Base-by-base conservation (phyloP, 2,113 vertebrate species). In the Progne subis region DNA sequence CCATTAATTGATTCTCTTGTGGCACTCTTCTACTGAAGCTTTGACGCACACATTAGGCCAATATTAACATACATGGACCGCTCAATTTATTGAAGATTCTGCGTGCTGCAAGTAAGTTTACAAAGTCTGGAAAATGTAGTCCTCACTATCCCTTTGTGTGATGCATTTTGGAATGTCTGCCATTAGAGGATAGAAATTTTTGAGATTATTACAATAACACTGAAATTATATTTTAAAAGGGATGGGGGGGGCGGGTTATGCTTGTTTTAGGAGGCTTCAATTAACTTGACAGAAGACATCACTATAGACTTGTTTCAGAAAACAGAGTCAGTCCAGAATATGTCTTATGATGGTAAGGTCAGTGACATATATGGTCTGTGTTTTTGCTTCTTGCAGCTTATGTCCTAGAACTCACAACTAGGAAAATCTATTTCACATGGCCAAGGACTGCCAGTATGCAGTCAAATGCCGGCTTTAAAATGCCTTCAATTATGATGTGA, bases 231-330 rank as follows among this genome's bases (percentile, higher is more conserved):
- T 68, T 87, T 64, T 44, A 23, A 65, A 71, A 49, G 5, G 18
- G 80, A 44, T 21, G 7, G 82, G 71, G 47, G 8, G 2, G 3
- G 14, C 5, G 13, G 37, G 37, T 37, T 41, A 39, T 37, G 24
- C 31, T 70, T 69, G 18, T 77, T 94, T 90, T 63, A 56, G 3
- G 8, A 81, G 16, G 19, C 47, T 87, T 17, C 19, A 71, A 71
- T 64, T 86, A 74, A 68, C 78, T 64, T 82, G 70, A 70, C 37
- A 90, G 65, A 92, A 79, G 55, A 46, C 14, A 25, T 92, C 65
- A 80, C 41, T 85, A 85, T 80, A 74, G 67, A 82, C 94, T 76
- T 88, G 43, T 92, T 82, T 90, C 85, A 50, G 53, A 50, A 88
- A 93, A 77, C 17, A 69, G 61, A 32, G 63, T 71, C 9, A n/a